Conservation (phyloP, 2,797 vertebrate genomes). For the Sarcoramphus papa region DNA sequence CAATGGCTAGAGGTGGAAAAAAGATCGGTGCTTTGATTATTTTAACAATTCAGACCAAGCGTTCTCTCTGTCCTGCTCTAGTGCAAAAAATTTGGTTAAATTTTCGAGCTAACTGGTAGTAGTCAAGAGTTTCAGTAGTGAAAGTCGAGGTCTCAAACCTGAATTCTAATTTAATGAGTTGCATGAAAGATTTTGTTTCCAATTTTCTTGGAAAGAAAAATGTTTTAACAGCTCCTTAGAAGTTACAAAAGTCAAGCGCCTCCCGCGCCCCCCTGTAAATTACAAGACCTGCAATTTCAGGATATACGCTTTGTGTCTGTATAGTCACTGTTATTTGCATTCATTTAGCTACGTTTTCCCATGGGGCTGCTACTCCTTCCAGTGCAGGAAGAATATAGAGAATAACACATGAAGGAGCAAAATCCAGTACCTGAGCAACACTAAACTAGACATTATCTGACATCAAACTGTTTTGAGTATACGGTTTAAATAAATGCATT, state of each 20-base stretch:
- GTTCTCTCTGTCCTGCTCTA: neutral
- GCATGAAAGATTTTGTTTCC: neutral
- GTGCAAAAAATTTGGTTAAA: neutral
- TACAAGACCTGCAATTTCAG: neutral
- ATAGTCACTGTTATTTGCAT: neutral
- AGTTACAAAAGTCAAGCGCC: neutral
- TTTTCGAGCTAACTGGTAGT: neutral
- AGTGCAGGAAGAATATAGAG: neutral
- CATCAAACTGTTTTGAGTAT: neutral
- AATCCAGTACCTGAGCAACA: neutral
- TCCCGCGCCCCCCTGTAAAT: accelerated
- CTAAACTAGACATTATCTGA: neutral
- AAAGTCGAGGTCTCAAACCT: neutral
- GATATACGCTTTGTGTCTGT: neutral
- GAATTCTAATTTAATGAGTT: neutral
- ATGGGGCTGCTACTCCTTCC: neutral
- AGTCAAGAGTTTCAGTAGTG: neutral
- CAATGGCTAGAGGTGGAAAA: neutral
- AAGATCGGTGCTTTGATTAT: neutral
- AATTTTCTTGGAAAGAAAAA: neutral
- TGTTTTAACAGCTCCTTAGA: neutral
- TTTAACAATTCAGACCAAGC: neutral
- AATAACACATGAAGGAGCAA: neutral
- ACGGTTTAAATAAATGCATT: neutral
- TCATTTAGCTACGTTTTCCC: neutral